Conservation (phyloP, 2,797 vertebrate genomes). For the Acrossocheilus fasciatus region DNA sequence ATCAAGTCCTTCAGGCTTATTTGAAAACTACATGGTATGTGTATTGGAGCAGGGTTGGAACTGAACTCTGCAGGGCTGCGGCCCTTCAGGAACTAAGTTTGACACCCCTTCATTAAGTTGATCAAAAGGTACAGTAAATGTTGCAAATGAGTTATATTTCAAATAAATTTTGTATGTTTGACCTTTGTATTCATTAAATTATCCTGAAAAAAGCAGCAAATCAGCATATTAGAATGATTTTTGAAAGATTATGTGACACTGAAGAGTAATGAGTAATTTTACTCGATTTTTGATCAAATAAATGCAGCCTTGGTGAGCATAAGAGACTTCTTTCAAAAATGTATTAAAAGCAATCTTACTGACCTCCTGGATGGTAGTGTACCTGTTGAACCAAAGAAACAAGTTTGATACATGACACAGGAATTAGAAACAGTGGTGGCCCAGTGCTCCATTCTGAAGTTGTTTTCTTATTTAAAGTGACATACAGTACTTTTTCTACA, state of each 20-base stretch:
- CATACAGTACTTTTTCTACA: not conserved
- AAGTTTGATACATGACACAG: not conserved
- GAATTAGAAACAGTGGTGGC: not conserved
- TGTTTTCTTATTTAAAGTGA: not conserved
- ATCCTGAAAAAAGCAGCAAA: not conserved
- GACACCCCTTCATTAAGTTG: not conserved
- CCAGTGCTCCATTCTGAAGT: not conserved
- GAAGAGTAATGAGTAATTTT: not conserved
- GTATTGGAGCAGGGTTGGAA: too few species aligned
- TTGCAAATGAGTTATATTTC: not conserved
- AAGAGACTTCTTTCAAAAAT: not conserved
- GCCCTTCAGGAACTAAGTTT: too few species aligned
- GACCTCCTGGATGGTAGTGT: not conserved
- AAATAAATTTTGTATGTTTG: not conserved
- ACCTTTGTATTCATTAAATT: not conserved
- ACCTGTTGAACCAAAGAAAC: not conserved
- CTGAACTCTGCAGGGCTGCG: too few species aligned
- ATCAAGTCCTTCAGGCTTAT: too few species aligned
- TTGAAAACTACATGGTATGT: too few species aligned
- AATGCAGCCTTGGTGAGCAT: not conserved
- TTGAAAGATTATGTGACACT: not conserved
- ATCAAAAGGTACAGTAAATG: not conserved
- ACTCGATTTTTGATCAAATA: conserved; percentile 1
- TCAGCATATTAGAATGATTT: not conserved
- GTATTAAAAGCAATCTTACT: not conserved